A percentile compares a stretch with the other conserved stretches of the same genome.
phyloP scores from a whole-genome alignment of 2,797 vertebrate species.

The Melanotaenia boesemani region DNA sequence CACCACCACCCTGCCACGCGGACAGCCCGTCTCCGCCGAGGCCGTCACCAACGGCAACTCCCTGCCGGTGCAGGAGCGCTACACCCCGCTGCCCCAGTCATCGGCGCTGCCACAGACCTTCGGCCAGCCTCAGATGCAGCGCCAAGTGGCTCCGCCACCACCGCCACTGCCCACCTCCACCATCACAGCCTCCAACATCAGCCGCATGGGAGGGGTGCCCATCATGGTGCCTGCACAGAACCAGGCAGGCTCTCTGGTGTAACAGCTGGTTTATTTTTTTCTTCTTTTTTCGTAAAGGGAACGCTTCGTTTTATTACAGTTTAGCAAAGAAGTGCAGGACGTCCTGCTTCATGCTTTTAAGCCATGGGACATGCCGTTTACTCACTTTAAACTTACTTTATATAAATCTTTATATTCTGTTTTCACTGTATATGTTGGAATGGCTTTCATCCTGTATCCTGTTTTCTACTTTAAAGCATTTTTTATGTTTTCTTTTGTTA shows the following conservation, averaged over 20 bases:
- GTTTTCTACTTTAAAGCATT: conserved; percentile 43
- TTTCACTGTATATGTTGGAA: conserved; percentile 54
- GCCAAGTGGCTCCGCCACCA: conserved; percentile 59
- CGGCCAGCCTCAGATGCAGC: conserved; percentile 57
- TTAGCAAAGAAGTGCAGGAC: conserved; percentile 30
- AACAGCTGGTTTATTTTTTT: conserved; percentile 37
- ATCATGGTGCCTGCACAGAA: conserved; percentile 95
- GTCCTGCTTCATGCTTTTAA: conserved; percentile 25
- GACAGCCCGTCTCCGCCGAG: conserved; percentile 45
- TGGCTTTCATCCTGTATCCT: conserved; percentile 52
- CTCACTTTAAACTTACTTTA: conserved; percentile 41
- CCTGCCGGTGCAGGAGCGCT: conserved; percentile 36
- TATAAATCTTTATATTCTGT: conserved; percentile 56
- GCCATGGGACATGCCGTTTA: conserved; percentile 48
- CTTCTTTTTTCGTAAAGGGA: conserved; percentile 31
- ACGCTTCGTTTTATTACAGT: conserved; percentile 10
- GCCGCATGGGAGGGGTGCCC: conserved; percentile 90
- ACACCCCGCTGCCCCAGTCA: conserved; percentile 62
- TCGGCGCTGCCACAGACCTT: conserved; percentile 78
- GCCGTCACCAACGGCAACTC: conserved; percentile 69
- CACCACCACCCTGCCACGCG: conserved; percentile 58
- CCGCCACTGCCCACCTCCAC: conserved; percentile 65
- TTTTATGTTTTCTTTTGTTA: background rate
- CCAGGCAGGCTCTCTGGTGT: conserved; percentile 94
- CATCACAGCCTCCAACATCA: conserved; percentile 85